A percentile compares a stretch with the other conserved stretches of the same genome.
phyloP scores from a whole-genome alignment of 2,888 invertebrate species.

The Erpobdella octoculata region DNA sequence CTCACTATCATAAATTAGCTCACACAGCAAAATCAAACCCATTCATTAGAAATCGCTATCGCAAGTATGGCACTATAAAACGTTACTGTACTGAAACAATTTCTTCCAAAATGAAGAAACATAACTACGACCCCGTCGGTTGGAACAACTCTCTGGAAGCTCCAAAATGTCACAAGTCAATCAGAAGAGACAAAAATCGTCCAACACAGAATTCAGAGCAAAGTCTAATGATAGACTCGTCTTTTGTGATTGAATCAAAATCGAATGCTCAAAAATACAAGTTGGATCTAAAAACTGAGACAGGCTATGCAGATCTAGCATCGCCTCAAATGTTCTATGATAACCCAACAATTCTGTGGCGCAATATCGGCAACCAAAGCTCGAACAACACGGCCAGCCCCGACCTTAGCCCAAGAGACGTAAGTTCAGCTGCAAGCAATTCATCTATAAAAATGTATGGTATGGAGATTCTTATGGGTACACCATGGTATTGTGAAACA shows the following conservation, averaged over 20 bases:
- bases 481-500: neutral
- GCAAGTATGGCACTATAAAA: neutral
- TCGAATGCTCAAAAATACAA: neutral
- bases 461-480: neutral
- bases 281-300: neutral
- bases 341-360: too few species aligned
- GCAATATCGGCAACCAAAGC: neutral
- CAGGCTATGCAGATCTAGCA: neutral
- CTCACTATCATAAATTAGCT: too few species aligned
- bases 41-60: neutral
- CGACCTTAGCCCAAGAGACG: neutral
- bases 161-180: neutral
- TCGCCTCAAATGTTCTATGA: neutral
- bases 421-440: neutral
- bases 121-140: neutral
- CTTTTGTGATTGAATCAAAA: too few species aligned
- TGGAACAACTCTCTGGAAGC: constrained; percentile 14
- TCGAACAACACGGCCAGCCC: neutral
- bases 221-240: neutral
- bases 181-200: neutral
- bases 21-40: too few species aligned
- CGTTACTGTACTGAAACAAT: constrained; percentile 9
- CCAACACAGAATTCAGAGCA: neutral
- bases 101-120: constrained; percentile 18
- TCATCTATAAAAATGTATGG: constrained; percentile 6